Conservation (phyloP, 2,888 invertebrate genomes). For the Papilio gigon region DNA sequence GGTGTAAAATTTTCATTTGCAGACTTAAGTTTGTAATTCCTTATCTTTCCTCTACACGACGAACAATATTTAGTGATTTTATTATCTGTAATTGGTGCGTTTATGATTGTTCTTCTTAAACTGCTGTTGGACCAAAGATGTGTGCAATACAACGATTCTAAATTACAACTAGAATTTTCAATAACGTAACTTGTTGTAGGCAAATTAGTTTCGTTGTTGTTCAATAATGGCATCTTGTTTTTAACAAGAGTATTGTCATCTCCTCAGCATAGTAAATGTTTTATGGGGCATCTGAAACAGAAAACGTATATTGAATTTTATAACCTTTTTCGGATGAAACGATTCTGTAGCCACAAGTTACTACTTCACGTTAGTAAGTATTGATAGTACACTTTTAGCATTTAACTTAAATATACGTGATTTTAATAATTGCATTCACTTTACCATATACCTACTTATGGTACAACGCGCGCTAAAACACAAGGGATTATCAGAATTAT, state of each 20-base stretch:
- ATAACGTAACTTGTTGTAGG: constrained; percentile 52
- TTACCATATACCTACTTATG: background rate
- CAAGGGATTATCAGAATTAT: background rate
- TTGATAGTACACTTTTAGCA: background rate
- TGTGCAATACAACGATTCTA: constrained; percentile 71
- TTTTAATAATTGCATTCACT: background rate
- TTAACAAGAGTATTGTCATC: constrained; percentile 41
- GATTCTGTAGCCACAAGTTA: background rate
- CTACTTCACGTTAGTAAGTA: background rate
- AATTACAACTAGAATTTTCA: constrained; percentile 61
- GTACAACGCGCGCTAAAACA: background rate
- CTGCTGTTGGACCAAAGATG: constrained; percentile 72
- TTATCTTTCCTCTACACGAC: constrained; percentile 74
- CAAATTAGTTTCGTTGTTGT: constrained; percentile 56
- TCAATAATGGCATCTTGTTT: constrained; percentile 66
- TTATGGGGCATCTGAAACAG: constrained; percentile 51
- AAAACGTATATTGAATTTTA: constrained; percentile 38
- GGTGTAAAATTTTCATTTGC: constrained; percentile 63
- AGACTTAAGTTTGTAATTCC: constrained; percentile 72
- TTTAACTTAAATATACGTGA: background rate
- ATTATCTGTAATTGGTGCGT: constrained; percentile 58
- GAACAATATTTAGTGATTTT: constrained; percentile 70
- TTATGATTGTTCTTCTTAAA: constrained; percentile 64
- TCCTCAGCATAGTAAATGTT: constrained; percentile 46
- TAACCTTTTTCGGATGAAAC: background rate